phyloP scores from a whole-genome alignment of 2,797 vertebrate genomes.

The Acipenser oxyrinchus region DNA sequence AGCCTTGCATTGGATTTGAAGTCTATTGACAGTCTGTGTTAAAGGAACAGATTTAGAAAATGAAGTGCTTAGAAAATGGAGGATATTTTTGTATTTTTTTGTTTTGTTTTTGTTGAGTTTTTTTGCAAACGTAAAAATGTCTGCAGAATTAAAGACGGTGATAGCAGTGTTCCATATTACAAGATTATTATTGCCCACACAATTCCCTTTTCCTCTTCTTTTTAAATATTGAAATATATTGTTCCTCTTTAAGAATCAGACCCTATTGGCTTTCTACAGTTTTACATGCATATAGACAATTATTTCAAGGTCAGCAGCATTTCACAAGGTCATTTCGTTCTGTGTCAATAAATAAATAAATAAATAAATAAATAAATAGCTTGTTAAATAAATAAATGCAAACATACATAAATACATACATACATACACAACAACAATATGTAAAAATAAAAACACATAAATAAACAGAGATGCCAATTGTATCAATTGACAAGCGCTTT shows the following conservation, averaged over 20 bases:
- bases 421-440: too few species aligned
- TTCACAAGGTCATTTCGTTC: constrained; percentile 58
- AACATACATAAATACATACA: constrained; percentile 22
- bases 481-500: constrained; percentile 52
- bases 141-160: constrained; percentile 59
- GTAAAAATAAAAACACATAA: constrained; percentile 45
- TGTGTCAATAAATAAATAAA: constrained; percentile 37
- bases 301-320: constrained; percentile 78
- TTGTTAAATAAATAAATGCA: constrained; percentile 49
- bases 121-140: constrained; percentile 57
- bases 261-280: constrained; percentile 70
- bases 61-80: constrained; percentile 36
- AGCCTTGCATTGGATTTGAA: too few species aligned
- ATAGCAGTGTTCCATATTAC: constrained; percentile 51
- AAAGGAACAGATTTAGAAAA: too few species aligned
- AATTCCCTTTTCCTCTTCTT: constrained; percentile 38
- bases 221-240: constrained; percentile 52
- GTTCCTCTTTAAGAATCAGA: constrained; percentile 73
- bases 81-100: constrained; percentile 38
- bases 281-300: constrained; percentile 80
- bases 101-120: constrained; percentile 41
- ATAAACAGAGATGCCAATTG: constrained; percentile 54
- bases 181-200: constrained; percentile 65
- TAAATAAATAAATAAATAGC: too few species aligned
- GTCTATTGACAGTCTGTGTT: too few species aligned